Evolutionary conservation across 2,113 vertebrate genomes (phyloP), one percentile per base, ranked within the genome.

Genomic region (Prolemur simus): DNA sequence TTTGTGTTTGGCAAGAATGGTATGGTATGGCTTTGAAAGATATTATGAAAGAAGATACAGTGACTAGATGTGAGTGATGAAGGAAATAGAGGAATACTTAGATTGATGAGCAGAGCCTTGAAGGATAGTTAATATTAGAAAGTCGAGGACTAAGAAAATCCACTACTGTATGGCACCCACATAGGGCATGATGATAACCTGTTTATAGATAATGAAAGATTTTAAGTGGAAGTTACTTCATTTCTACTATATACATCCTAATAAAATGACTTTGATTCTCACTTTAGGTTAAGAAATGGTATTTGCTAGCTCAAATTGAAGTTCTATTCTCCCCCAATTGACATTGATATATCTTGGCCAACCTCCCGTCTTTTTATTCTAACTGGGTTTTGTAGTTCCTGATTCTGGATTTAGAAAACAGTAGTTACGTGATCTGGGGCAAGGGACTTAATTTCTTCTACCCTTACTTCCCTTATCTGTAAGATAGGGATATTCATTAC

Each of bases 341-440:
- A 81, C 11, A 2, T 86, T 81, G 14, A 34, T 66, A 58, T 82
- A n/a, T 66, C 45, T 90, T 86, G 47, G 45, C 45, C 64, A 86
- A 37, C 39, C 34, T 78, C 32, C 93, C 25, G 47, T 73, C 49
- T 86, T 91, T 91, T 91, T 91, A 56, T n/a, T 96, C 39, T 86
- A 68, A 56, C 23, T 92, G 23, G 8, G 45, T 87, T 83, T 94
- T 83, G 37, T 83, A 45, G 23, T 77, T 91, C n/a, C 60, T 91
- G 94, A 54, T 77, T 86, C 64, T 86, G 56, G 12, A 37, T 86
- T 89, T 64, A 60, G 76, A 27, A 83, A 74, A 68, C 42, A 80
- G 25, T 82, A 93, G 29, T 90, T 90, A 17, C 0, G 47, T 90
- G 37, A 89, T 78, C 42, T 66, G 56, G 32, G 83, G 17, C 56